Evolutionary conservation across 2,113 vertebrate genomes (phyloP).

Genomic region (Aphyosemion australe): DNA sequence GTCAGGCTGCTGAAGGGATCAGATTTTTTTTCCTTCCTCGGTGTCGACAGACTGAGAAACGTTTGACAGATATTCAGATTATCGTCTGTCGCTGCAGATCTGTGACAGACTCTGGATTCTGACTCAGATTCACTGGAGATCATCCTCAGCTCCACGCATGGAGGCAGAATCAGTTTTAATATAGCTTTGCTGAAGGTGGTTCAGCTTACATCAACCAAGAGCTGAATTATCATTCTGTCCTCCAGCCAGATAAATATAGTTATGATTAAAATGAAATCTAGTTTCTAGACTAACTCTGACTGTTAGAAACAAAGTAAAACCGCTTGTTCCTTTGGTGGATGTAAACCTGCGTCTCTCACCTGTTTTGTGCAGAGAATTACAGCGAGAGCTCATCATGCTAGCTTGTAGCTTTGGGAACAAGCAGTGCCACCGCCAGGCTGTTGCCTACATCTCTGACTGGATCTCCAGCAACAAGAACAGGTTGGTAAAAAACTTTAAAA

Average conservation of each 20-base stretch:
- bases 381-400: constrained; percentile 94
- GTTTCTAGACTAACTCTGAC: not conserved
- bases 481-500: constrained; percentile 67
- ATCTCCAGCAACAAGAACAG: constrained; percentile 98
- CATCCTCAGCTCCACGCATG: not conserved
- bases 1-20: not conserved
- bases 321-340: not conserved
- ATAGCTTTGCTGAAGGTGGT: not conserved
- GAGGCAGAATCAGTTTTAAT: not conserved
- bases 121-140: not conserved
- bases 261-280: not conserved
- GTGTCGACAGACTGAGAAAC: not conserved
- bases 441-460: constrained; percentile 94
- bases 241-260: not conserved
- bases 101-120: not conserved
- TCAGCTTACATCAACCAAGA: not conserved
- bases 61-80: not conserved
- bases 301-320: not conserved
- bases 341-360: not conserved
- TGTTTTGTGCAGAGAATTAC: constrained; percentile 83
- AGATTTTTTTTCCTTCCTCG: not conserved
- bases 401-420: constrained; percentile 97
- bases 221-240: not conserved
- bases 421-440: constrained; percentile 95
- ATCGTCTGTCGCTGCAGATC: not conserved